phyloP scores from a whole-genome alignment of 2,888 invertebrate genomes.

The Tetramorium bicarinatum region DNA sequence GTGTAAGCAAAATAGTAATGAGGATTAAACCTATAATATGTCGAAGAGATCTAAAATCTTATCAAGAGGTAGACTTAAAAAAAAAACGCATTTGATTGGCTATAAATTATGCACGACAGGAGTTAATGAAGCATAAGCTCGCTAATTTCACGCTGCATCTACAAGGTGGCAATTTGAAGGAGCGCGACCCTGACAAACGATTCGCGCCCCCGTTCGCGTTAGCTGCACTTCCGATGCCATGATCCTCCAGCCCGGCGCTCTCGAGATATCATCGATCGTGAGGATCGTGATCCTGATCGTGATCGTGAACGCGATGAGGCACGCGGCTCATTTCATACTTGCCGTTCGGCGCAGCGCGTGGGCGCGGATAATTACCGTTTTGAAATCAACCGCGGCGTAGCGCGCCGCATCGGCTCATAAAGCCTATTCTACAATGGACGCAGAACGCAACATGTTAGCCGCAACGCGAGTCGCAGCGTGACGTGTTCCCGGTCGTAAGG shows the following conservation, averaged over 20 bases:
- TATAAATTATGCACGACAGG: constrained; percentile 28
- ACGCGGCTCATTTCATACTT: constrained; percentile 53
- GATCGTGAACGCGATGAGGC: constrained; percentile 49
- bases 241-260: background rate
- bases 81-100: constrained; percentile 4
- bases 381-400: constrained; percentile 65
- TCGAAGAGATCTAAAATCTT: background rate
- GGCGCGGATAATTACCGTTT: constrained; percentile 76
- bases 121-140: constrained; percentile 38
- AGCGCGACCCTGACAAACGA: constrained; percentile 26
- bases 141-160: constrained; percentile 42
- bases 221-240: constrained; percentile 58
- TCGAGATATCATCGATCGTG: constrained; percentile 66
- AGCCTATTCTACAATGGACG: too few relatives aligned
- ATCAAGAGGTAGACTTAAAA: background rate
- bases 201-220: constrained; percentile 32
- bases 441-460: too few relatives aligned
- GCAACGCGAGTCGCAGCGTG: too few relatives aligned
- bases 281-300: constrained; percentile 56
- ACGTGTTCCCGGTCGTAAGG: too few relatives aligned
- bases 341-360: constrained; percentile 58
- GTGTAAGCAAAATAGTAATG: constrained; percentile 1
- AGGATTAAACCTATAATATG: background rate
- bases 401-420: constrained; percentile 54
- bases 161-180: constrained; percentile 33